Evolutionary conservation across 2,113 vertebrate genomes (phyloP).

Genomic region (Psammodynastes pulverulentus): DNA sequence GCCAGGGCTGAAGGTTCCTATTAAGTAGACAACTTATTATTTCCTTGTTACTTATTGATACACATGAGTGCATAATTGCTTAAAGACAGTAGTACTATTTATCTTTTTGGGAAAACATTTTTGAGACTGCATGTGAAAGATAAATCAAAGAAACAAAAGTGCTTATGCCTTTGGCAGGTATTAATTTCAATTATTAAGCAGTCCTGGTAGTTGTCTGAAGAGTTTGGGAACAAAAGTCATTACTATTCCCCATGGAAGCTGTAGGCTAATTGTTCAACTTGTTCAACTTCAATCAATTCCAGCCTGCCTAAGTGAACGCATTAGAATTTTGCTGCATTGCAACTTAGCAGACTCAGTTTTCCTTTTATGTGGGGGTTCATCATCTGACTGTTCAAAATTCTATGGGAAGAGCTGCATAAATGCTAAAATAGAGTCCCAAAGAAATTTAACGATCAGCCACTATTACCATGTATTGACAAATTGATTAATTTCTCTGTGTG

Average conservation of each 20-base stretch:
- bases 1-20: not conserved
- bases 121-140: not conserved
- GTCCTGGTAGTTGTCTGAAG: not conserved
- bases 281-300: not conserved
- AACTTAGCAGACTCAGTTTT: slow-evolving; percentile 24
- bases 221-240: slow-evolving; percentile 18
- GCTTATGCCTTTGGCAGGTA: not conserved
- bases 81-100: slow-evolving; percentile 9
- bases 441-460: slow-evolving; percentile 41
- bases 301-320: not conserved
- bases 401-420: not conserved
- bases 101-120: slow-evolving; percentile 22
- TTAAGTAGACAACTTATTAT: slow-evolving; percentile 20
- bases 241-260: not conserved
- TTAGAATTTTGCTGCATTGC: slow-evolving; percentile 5
- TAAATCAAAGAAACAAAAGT: not conserved
- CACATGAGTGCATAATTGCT: slow-evolving; percentile 6
- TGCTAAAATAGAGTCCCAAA: slow-evolving; percentile 42
- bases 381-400: slow-evolving; percentile 27
- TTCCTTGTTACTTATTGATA: slow-evolving; percentile 38
- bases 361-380: slow-evolving; percentile 29
- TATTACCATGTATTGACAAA: slow-evolving; percentile 44
- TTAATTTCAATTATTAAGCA: slow-evolving; percentile 26
- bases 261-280: slow-evolving; percentile 19
- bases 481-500: slow-evolving; percentile 46